Evolutionary conservation across 2,113 vertebrate genomes (phyloP).

Genomic region (Arizona elegans): DNA sequence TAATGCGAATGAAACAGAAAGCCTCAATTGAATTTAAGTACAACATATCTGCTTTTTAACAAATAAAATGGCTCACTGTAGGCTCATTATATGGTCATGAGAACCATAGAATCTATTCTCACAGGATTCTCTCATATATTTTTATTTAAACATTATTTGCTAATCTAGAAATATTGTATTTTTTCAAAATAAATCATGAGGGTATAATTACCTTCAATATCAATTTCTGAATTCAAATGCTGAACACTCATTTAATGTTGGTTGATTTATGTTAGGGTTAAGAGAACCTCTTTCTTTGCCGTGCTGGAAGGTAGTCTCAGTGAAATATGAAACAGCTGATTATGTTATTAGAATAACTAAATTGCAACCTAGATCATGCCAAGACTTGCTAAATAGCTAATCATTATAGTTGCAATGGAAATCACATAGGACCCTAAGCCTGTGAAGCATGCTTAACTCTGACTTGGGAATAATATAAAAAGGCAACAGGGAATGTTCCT

Average conservation of each 20-base stretch:
- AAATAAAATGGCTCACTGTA: background rate
- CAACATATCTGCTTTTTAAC: conserved; percentile 23
- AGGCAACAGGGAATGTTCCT: background rate
- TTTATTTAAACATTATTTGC: background rate
- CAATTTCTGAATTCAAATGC: background rate
- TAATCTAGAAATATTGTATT: background rate
- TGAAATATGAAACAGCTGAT: background rate
- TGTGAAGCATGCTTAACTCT: background rate
- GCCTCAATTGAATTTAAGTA: conserved; percentile 16
- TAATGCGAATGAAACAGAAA: conserved; percentile 19
- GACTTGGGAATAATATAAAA: background rate
- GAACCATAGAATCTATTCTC: background rate
- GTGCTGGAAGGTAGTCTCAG: background rate
- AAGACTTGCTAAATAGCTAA: background rate
- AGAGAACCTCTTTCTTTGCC: background rate
- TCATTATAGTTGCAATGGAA: background rate
- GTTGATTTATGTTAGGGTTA: background rate
- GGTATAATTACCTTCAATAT: background rate
- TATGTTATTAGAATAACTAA: background rate
- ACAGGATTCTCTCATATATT: background rate
- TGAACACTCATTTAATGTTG: conserved; percentile 21
- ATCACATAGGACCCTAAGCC: background rate
- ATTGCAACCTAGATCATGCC: background rate
- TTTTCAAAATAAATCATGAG: background rate
- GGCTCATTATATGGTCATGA: background rate